Conservation (phyloP, 2,888 invertebrate genomes). For the Octodonta nipae region DNA sequence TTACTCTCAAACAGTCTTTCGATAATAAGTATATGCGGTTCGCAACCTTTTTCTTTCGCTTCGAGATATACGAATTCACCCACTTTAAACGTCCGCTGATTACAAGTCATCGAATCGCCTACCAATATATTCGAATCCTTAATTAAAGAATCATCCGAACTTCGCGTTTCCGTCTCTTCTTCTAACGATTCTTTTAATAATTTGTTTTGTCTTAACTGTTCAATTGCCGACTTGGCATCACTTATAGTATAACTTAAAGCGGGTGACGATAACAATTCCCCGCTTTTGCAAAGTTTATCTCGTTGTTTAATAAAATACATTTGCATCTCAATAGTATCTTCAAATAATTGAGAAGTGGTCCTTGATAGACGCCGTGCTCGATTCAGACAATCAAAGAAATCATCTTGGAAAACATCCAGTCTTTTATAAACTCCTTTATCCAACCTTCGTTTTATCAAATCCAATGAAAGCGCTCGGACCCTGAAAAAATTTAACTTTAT, state of each 20-base stretch:
- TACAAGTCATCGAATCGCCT: slow-evolving; percentile 53
- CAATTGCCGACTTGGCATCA: slow-evolving; percentile 62
- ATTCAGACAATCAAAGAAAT: slow-evolving; percentile 87
- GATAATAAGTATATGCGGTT: slow-evolving; percentile 50
- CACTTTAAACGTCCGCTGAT: slow-evolving; percentile 61
- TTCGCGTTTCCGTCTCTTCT: slow-evolving; percentile 52
- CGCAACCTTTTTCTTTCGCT: slow-evolving; percentile 49
- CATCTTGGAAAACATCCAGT: slow-evolving; percentile 90
- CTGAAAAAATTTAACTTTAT: no score
- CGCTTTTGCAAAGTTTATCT: slow-evolving; percentile 58
- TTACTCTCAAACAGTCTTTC: slow-evolving; percentile 73
- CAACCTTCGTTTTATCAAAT: slow-evolving; percentile 81
- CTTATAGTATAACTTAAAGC: slow-evolving; percentile 70
- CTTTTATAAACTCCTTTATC: slow-evolving; percentile 86
- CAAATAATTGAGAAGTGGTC: slow-evolving; percentile 82
- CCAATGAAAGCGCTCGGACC: slow-evolving; percentile 73
- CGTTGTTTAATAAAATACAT: slow-evolving; percentile 73
- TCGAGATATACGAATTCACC: slow-evolving; percentile 90
- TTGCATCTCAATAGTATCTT: slow-evolving; percentile 89
- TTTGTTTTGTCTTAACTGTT: slow-evolving; percentile 63
- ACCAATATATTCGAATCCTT: slow-evolving; percentile 20
- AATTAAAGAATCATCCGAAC: slow-evolving; percentile 34
- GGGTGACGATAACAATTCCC: slow-evolving; percentile 69
- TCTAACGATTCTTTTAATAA: slow-evolving; percentile 62
- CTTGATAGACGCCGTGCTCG: slow-evolving; percentile 75